These are phyloP conservation scores for Eurosta solidaginis DNA, from an alignment of 1,140 invertebrate genomes.

Conservation along the genomic window DNA sequence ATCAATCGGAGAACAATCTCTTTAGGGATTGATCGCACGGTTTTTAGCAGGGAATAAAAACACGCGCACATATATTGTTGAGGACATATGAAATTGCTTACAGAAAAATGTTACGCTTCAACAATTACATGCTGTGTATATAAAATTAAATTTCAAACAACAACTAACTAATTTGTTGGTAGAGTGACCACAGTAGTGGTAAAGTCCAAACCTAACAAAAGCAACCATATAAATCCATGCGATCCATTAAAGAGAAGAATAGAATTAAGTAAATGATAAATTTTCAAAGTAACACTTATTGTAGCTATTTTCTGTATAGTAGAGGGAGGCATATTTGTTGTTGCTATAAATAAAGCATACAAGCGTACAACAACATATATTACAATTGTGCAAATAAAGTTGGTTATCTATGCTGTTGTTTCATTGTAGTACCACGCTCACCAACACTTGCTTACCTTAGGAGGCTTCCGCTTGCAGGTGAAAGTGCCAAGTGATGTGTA, in stretches of 20 bases:
- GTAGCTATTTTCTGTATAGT: neutral
- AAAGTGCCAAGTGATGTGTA: too few species aligned
- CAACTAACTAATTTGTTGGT: slow-evolving; percentile 15
- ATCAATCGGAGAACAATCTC: too few species aligned
- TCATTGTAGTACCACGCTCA: too few species aligned
- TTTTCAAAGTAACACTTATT: neutral
- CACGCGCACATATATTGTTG: too few species aligned
- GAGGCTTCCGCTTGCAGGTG: too few species aligned
- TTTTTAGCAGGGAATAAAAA: too few species aligned
- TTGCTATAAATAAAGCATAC: neutral
- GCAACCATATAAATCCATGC: neutral
- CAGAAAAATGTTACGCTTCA: neutral
- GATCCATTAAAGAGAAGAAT: neutral
- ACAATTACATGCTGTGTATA: neutral
- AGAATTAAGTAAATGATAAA: neutral
- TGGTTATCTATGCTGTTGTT: too few species aligned
- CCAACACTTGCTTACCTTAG: too few species aligned
- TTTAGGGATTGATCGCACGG: too few species aligned
- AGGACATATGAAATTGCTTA: neutral
- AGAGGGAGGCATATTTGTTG: neutral
- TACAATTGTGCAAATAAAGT: too few species aligned
- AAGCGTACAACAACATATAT: too few species aligned
- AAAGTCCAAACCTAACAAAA: neutral
- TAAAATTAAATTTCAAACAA: slow-evolving; percentile 7
- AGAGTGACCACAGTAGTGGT: neutral